A percentile compares a stretch with the other conserved stretches of the same genome.
These are phyloP conservation scores for Scylla paramamosain DNA, from an alignment of 1,140 invertebrate species.

Conservation along the genomic window DNA sequence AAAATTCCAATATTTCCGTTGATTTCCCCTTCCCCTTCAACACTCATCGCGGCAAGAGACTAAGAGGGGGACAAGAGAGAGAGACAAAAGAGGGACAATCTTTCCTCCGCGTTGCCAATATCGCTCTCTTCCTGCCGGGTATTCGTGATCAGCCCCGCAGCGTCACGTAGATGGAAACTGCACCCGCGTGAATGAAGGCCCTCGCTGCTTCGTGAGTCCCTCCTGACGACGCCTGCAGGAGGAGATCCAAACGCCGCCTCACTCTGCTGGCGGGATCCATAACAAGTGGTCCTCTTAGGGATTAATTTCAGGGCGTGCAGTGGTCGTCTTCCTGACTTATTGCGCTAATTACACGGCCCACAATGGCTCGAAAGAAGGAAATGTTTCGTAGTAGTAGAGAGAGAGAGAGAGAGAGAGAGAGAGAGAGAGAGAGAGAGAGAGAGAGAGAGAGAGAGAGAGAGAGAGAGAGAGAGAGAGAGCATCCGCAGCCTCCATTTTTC, in stretches of 20 bases:
- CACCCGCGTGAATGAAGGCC: not conserved
- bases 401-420: not conserved
- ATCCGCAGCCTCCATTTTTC: too few species aligned
- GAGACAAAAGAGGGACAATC: not conserved
- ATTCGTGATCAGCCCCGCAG: not conserved
- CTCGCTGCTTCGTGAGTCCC: not conserved
- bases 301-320: not conserved
- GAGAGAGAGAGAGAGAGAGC: too few species aligned
- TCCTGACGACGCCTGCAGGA: not conserved
- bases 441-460: too few species aligned
- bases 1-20: not conserved
- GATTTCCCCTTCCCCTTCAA: not conserved
- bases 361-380: not conserved
- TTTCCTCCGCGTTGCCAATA: not conserved
- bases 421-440: too few species aligned
- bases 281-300: not conserved
- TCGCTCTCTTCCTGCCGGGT: not conserved
- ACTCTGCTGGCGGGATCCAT: not conserved
- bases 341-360: not conserved
- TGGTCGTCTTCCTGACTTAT: not conserved
- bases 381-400: not conserved
- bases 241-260: not conserved
- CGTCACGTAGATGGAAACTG: not conserved
- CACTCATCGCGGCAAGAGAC: not conserved
- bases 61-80: not conserved